These are phyloP conservation scores for Panulirus ornatus DNA, from an alignment of 1,140 invertebrate species.

Conservation along the genomic window DNA sequence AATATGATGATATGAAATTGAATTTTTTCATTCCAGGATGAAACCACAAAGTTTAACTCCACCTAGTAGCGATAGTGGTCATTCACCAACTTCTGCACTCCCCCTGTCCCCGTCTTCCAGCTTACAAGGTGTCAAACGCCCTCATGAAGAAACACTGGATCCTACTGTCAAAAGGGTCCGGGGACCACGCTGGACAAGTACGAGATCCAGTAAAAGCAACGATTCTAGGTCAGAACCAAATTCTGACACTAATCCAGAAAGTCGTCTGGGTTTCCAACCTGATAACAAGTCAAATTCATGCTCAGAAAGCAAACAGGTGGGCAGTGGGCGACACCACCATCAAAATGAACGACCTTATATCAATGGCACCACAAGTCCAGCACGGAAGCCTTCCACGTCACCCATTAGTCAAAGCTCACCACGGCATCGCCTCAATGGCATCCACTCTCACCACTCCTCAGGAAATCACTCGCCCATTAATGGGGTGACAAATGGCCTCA, in stretches of 20 bases:
- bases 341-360: conserved; percentile 3
- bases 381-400: conserved; percentile 38
- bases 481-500: conserved; percentile 44
- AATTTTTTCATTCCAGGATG: conserved; percentile 23
- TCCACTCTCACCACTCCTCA: conserved; percentile 44
- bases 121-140: conserved; percentile 41
- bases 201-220: conserved; percentile 18
- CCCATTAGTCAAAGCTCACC: conserved; percentile 52
- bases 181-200: conserved; percentile 7
- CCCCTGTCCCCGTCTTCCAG: conserved; percentile 38
- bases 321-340: conserved; percentile 24
- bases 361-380: conserved; percentile 47
- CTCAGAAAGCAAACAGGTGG: conserved; percentile 22
- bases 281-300: conserved; percentile 30
- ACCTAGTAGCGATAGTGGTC: conserved; percentile 10
- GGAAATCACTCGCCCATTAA: conserved; percentile 66
- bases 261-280: not conserved
- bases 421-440: conserved; percentile 51
- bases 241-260: not conserved
- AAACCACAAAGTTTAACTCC: conserved; percentile 24
- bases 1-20: not conserved
- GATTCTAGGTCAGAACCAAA: not conserved
- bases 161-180: conserved; percentile 45
- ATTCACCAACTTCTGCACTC: conserved; percentile 26
- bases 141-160: conserved; percentile 38